Evolutionary conservation across 64 coral and sea anemone species (phyloP).

Genomic region (Astreopora myriophthalma): DNA sequence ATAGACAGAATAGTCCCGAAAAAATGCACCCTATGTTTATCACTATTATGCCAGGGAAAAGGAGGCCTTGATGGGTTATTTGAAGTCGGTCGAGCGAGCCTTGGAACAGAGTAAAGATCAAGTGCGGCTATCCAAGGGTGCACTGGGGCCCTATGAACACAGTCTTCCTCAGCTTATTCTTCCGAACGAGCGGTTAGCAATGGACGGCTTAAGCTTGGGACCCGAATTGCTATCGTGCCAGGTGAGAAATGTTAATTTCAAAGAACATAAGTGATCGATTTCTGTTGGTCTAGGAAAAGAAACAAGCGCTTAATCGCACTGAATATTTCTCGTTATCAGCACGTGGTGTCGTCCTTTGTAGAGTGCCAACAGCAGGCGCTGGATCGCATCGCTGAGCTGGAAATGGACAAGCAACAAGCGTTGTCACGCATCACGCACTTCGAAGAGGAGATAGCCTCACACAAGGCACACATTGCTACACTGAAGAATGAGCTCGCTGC

Average conservation of each 20-base stretch:
- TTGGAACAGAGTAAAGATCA: slow-evolving; percentile 94
- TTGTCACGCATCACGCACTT: slow-evolving; percentile 74
- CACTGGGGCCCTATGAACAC: slow-evolving; percentile 78
- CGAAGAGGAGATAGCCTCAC: slow-evolving; percentile 84
- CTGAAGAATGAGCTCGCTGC: slow-evolving; percentile 90
- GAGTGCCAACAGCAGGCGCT: slow-evolving; percentile 91
- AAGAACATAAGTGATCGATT: not conserved
- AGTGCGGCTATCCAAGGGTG: slow-evolving; percentile 78
- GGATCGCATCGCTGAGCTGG: slow-evolving; percentile 78
- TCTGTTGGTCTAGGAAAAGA: not conserved
- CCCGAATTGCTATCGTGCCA: slow-evolving; percentile 84
- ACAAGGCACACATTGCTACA: slow-evolving; percentile 86
- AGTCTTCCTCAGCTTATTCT: slow-evolving; percentile 76
- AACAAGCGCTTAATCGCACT: not conserved
- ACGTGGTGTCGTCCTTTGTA: slow-evolving; percentile 81
- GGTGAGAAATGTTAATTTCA: not conserved
- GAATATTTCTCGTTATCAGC: slow-evolving; percentile 40
- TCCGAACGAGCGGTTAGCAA: slow-evolving; percentile 74
- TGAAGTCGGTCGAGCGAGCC: slow-evolving; percentile 83
- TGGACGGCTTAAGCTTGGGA: slow-evolving; percentile 78
- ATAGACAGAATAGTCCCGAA: no score
- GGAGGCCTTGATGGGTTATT: slow-evolving; percentile 79
- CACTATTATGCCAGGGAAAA: slow-evolving; percentile 79
- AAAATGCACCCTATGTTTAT: not conserved
- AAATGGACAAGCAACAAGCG: slow-evolving; percentile 87